Base-by-base conservation (phyloP, 2,888 invertebrate species). In the Rhorus exstirpatorius region DNA sequence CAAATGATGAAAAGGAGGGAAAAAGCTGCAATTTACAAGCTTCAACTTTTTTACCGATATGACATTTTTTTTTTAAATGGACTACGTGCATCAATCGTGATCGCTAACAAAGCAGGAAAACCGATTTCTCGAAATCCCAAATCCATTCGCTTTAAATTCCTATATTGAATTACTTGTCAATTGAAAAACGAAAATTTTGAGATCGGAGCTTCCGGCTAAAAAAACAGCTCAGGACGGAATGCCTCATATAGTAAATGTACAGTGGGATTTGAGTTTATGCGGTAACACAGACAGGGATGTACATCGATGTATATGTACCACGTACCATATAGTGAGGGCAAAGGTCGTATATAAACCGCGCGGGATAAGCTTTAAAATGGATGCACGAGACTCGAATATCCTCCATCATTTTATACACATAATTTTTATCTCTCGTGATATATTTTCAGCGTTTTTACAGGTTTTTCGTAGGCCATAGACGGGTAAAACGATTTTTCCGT, bases 301-400 rank as follows among this genome's bases (percentile, higher is more conserved):
- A 6, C 49, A 31, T 31, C 31, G 17, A 31, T 31, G 35, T 60
- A 60, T 31, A 49, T 72, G 58, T 24, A 71, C 60, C 38, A 38
- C n/a, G n/a, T n/a, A n/a, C n/a, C n/a, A n/a, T n/a, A n/a, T 38
- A 63, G 31, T 19, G 46, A 58, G 41, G 38, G 49, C 61, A 61
- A 49, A 74, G 58, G 31, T 58, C 38, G 60, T 60, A 68, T n/a
- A n/a, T n/a, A 77, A 14, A 58, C 55, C 55, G n/a, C n/a, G n/a
- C 55, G 55, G 55, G 31, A 60, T 68, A 68, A 68, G 46, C 77
- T 53, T 70, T 14, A 77, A 77, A 70, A 61, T 61, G 68, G 61
- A 70, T 77, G 68, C 61, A 41, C 70, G 61, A 61, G 68, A 41
- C 61, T 51, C 55, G 68, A 68, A 70, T 77, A 61, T 51, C 26